Conservation (phyloP, 1,140 invertebrate species). For the Caenorhabditis briggsae region DNA sequence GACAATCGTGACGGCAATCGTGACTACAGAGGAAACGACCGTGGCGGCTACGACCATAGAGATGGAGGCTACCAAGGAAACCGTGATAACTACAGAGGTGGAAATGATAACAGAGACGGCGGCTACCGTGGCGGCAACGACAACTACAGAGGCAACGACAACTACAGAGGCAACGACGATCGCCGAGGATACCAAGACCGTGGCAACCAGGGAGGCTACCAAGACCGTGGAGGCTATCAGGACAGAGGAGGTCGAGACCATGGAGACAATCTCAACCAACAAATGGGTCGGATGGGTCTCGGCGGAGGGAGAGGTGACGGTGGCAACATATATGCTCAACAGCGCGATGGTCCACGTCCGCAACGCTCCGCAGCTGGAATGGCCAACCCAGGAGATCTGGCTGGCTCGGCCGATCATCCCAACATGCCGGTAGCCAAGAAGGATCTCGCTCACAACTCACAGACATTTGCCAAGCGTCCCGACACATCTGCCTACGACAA, state of each 20-base stretch:
- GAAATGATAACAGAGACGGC: slow-evolving; percentile 99
- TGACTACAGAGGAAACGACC: no score
- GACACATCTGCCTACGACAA: background rate
- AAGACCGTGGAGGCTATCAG: background rate
- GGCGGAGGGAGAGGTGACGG: background rate
- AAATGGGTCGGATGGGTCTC: no score
- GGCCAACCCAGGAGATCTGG: slow-evolving; percentile 13
- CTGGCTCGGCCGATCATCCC: background rate
- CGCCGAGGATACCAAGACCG: background rate
- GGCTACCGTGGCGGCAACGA: slow-evolving; percentile 90
- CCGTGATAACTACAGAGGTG: slow-evolving; percentile 82
- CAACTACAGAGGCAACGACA: slow-evolving; percentile 91
- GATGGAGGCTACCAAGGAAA: background rate
- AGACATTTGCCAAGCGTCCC: background rate
- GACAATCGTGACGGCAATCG: no score
- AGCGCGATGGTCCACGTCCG: background rate
- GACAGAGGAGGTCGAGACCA: background rate
- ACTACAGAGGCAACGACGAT: background rate
- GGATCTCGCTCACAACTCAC: background rate
- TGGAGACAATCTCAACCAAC: background rate
- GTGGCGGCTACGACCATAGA: background rate
- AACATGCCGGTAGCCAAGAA: background rate
- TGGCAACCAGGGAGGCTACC: background rate
- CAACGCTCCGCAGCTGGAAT: background rate
- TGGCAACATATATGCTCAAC: background rate